Conservation (phyloP, 2,888 invertebrate genomes). For the Cheilosia vernalis region DNA sequence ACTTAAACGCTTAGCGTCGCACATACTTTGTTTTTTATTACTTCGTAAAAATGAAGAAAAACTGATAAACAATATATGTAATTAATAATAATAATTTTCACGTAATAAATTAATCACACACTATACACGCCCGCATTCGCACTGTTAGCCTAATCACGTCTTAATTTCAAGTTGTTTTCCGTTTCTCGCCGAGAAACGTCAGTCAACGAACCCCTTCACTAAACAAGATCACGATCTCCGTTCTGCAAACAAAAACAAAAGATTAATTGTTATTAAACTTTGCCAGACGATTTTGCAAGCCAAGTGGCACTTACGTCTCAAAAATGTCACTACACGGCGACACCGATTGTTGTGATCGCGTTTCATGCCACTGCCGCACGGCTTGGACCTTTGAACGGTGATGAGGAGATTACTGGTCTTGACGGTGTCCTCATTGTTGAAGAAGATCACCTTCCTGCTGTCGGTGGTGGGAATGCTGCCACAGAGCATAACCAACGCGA, state of each 20-base stretch:
- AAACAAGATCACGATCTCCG: constrained; percentile 41
- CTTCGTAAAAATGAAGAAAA: constrained; percentile 4
- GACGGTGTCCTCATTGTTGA: constrained; percentile 75
- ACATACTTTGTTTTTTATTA: constrained; percentile 15
- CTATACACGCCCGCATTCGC: constrained; percentile 30
- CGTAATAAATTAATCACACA: constrained; percentile 51
- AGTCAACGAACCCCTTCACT: constrained; percentile 17
- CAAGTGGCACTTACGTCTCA: constrained; percentile 71
- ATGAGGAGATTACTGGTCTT: constrained; percentile 78
- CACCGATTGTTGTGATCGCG: constrained; percentile 81
- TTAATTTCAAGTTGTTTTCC: neutral
- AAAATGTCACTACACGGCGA: constrained; percentile 79
- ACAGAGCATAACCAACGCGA: constrained; percentile 76
- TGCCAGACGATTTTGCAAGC: neutral
- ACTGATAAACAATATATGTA: neutral
- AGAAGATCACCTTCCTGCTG: constrained; percentile 79
- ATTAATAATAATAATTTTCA: neutral
- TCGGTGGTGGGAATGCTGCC: constrained; percentile 56
- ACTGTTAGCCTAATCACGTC: constrained; percentile 12
- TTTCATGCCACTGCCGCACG: constrained; percentile 79
- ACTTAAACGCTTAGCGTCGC: constrained; percentile 18
- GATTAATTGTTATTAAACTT: neutral
- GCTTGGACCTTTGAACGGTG: constrained; percentile 74
- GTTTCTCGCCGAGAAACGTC: neutral
- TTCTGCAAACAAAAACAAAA: constrained; percentile 41